phyloP scores from a whole-genome alignment of 2,113 vertebrate species.

The Rousettus leschenaultii region DNA sequence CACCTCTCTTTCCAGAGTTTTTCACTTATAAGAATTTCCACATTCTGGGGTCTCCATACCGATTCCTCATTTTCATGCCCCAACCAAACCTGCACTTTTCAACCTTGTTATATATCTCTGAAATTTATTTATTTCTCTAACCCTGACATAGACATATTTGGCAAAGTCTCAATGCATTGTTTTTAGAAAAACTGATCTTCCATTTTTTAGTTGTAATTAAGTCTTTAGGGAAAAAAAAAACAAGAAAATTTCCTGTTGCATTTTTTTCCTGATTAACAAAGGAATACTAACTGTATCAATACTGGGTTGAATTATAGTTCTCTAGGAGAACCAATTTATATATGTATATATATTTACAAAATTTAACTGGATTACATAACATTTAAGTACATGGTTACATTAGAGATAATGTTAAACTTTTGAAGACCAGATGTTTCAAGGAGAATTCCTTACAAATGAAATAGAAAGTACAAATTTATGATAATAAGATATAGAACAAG shows the following conservation, averaged over 20 bases:
- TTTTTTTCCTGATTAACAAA: neutral
- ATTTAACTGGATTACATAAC: neutral
- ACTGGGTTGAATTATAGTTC: neutral
- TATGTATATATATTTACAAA: neutral
- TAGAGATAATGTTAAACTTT: neutral
- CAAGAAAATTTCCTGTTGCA: neutral
- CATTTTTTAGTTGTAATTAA: neutral
- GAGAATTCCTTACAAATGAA: neutral
- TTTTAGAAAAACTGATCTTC: conserved; percentile 21
- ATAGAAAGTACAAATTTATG: neutral
- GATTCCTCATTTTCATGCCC: neutral
- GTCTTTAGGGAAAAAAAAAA: neutral
- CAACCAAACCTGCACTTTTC: neutral
- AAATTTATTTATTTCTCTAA: neutral
- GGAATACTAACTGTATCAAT: neutral
- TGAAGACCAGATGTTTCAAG: conserved; percentile 40
- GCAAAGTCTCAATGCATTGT: neutral
- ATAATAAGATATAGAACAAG: neutral
- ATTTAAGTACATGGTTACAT: neutral
- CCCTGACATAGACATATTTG: neutral
- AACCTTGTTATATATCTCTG: neutral
- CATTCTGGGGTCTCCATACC: neutral
- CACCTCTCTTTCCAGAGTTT: neutral
- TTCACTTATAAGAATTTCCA: neutral
- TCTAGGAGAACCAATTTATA: neutral